phyloP scores from a whole-genome alignment of 2,888 invertebrate genomes.

The Dicycla oo region DNA sequence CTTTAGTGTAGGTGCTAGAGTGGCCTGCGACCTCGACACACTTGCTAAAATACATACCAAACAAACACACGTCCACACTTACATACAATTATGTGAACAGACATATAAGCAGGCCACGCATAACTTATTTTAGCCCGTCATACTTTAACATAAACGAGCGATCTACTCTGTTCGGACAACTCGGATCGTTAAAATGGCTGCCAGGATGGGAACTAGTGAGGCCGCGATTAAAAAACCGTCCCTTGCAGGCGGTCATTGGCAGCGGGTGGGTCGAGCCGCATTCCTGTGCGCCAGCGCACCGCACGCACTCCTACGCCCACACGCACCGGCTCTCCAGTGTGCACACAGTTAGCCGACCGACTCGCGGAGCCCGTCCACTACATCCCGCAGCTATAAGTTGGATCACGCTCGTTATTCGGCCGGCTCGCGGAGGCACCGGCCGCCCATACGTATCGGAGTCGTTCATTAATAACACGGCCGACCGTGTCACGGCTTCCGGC shows the following conservation, averaged over 20 bases:
- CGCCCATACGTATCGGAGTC: constrained; percentile 76
- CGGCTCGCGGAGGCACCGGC: constrained; percentile 71
- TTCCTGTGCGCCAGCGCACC: constrained; percentile 87
- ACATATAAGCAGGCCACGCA: constrained; percentile 30
- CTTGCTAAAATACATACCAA: constrained; percentile 70
- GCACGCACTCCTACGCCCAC: constrained; percentile 83
- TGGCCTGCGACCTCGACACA: constrained; percentile 78
- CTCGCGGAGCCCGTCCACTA: constrained; percentile 51
- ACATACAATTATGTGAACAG: constrained; percentile 15
- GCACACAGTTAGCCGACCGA: constrained; percentile 65
- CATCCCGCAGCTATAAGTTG: constrained; percentile 31
- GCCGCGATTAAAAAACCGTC: constrained; percentile 86
- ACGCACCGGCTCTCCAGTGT: constrained; percentile 73
- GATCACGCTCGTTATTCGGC: constrained; percentile 65
- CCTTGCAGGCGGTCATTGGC: constrained; percentile 89
- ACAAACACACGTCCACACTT: constrained; percentile 58
- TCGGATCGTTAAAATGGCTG: constrained; percentile 80
- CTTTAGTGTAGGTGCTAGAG: constrained; percentile 69
- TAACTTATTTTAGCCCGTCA: constrained; percentile 59
- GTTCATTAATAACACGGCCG: constrained; percentile 87
- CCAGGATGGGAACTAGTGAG: constrained; percentile 83
- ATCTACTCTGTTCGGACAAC: constrained; percentile 75
- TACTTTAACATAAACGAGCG: constrained; percentile 60
- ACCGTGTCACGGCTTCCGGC: constrained; percentile 87
- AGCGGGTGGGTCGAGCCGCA: constrained; percentile 88